Conservation (phyloP, 2,797 vertebrate genomes). For the Rousettus madagascariensis region DNA sequence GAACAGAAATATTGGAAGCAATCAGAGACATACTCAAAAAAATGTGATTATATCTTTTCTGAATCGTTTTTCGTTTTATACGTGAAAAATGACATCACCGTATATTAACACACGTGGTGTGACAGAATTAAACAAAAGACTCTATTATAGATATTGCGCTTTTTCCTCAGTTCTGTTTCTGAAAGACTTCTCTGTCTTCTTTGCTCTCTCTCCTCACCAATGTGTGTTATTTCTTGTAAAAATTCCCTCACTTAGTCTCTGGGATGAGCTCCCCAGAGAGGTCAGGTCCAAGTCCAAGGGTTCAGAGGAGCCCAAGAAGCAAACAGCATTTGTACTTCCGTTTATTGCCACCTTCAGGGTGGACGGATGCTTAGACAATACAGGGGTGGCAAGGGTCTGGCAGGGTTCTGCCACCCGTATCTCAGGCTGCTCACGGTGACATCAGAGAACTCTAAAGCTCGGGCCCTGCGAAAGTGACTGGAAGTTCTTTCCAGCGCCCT, state of each 20-base stretch:
- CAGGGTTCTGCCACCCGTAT: neutral
- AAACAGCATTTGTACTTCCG: neutral
- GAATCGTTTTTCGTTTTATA: slow-evolving; percentile 12
- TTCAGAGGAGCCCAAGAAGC: neutral
- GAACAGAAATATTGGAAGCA: neutral
- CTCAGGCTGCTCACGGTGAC: neutral
- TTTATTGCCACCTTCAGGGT: neutral
- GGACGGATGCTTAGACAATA: neutral
- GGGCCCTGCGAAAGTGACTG: neutral
- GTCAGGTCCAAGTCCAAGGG: neutral
- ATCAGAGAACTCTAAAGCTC: neutral
- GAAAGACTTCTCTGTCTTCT: neutral
- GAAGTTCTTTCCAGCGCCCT: neutral
- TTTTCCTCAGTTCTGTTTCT: neutral
- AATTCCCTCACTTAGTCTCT: neutral
- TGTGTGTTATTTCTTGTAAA: neutral
- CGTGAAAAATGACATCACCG: neutral
- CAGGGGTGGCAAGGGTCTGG: neutral
- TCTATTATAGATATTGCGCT: neutral
- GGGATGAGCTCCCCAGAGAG: neutral
- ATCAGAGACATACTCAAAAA: neutral
- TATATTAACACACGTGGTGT: neutral
- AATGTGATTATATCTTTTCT: neutral
- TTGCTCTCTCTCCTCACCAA: neutral
- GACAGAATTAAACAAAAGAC: neutral